phyloP scores from a whole-genome alignment of 2,888 invertebrate genomes.

The Acrocera orbiculus region DNA sequence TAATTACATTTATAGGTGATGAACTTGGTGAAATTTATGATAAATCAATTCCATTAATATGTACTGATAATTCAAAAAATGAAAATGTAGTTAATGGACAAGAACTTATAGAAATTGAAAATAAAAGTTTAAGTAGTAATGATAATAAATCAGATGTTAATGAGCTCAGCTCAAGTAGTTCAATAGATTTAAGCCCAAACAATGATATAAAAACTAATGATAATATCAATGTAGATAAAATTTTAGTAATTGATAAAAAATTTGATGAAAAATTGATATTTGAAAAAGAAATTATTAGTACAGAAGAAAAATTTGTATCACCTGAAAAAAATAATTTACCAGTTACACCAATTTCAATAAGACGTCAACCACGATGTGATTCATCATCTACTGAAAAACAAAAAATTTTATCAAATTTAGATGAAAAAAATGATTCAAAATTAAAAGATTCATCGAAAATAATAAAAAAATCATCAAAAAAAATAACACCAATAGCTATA shows the following conservation, averaged over 20 bases:
- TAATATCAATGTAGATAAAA: neutral
- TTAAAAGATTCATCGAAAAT: slow-evolving; percentile 16
- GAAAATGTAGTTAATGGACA: too few relatives aligned
- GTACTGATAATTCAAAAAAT: too few relatives aligned
- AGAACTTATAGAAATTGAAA: neutral
- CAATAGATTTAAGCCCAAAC: too few relatives aligned
- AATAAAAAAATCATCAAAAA: slow-evolving; percentile 8
- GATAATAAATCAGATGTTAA: neutral
- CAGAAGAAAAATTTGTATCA: slow-evolving; percentile 26
- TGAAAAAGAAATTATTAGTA: slow-evolving; percentile 25
- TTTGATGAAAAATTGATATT: slow-evolving; percentile 13
- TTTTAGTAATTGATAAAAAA: neutral
- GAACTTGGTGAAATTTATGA: slow-evolving; percentile 47
- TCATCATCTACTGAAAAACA: neutral
- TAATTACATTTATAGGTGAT: slow-evolving; percentile 53
- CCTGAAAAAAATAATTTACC: slow-evolving; percentile 23
- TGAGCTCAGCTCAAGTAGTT: neutral
- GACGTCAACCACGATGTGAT: slow-evolving; percentile 22
- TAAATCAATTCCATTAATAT: slow-evolving; percentile 18
- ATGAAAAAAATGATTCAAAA: slow-evolving; percentile 3
- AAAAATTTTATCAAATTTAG: slow-evolving; percentile 11
- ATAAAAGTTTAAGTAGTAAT: neutral
- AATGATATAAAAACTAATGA: neutral
- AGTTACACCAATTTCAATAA: slow-evolving; percentile 27
- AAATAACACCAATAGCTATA: slow-evolving; percentile 23